Base-by-base conservation (phyloP, 2,113 vertebrate genomes). In the Pygathrix nemaeus region DNA sequence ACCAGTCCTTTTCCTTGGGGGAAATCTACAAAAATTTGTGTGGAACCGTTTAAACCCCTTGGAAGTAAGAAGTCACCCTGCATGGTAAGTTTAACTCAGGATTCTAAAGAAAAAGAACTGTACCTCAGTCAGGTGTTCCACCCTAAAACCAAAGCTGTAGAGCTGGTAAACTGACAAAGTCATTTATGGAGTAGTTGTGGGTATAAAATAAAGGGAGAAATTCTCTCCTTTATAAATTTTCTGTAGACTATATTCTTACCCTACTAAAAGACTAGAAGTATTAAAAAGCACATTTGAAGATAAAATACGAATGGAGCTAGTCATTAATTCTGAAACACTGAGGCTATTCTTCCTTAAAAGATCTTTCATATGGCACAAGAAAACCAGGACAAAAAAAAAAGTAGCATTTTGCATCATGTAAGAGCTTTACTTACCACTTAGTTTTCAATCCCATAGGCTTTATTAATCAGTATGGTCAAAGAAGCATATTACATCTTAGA, bases 401-500 rank as follows among this genome's bases (percentile, higher is more conserved):
- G 25, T 10, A 50, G 76, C 35, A 20, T 52, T 55, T 30, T 8
- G 52, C 38, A 72, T 88, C 55, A n/a, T 3, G 16, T 61, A 40
- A 48, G 48, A 88, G n/a, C 45, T 76, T 92, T 90, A 97, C 96
- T 94, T 92, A 97, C 96, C 96, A 40, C 14, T 78, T 86, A 43
- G 38, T 40, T 90, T 84, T 86, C 72, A 32, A 27, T 48, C 89
- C 76, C 61, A 70, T 16, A 35, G 50, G 50, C 76, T 92, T 79
- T 90, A 90, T 48, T 50, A 81, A 66, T 43, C 55, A 96, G 38
- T 68, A 87, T 9, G 64, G 23, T 82, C 57, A 88, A 30, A 88
- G 48, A 83, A 11, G 64, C 18, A 38, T 20, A 70, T 23, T 17
- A 73, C 9, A 75, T 23, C 90, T 96, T n/a, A 84, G 66, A 18